A percentile compares a stretch with the other conserved stretches of the same genome.
Conservation (phyloP, 2,888 invertebrate species). For the Pilophorus perplexus region DNA sequence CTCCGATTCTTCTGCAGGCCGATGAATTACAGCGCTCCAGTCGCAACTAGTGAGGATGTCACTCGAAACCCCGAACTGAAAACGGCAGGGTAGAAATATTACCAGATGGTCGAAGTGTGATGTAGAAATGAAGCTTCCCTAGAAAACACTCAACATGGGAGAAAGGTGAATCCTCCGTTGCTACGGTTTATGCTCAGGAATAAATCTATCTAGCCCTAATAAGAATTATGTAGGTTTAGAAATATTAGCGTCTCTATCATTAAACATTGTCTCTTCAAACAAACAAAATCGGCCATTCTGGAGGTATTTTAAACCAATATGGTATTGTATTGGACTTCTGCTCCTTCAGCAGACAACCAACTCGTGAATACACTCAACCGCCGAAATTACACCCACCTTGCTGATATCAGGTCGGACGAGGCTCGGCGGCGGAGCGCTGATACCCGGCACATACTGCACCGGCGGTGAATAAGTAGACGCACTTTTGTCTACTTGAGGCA, state of each 20-base stretch:
- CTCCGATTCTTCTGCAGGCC: constrained; percentile 58
- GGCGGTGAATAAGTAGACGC: constrained; percentile 47
- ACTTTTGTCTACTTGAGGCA: constrained; percentile 51
- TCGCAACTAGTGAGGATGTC: constrained; percentile 51
- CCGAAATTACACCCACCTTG: constrained; percentile 33
- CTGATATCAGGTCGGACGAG: constrained; percentile 43
- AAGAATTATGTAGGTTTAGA: too few relatives aligned
- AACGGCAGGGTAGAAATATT: constrained; percentile 20
- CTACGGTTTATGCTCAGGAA: too few relatives aligned
- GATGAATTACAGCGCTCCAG: constrained; percentile 52
- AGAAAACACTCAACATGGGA: too few relatives aligned
- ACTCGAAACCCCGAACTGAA: constrained; percentile 46
- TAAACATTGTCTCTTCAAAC: too few relatives aligned
- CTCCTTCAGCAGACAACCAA: too few relatives aligned
- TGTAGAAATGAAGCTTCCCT: background rate
- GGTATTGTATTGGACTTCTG: too few relatives aligned
- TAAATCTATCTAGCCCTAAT: too few relatives aligned
- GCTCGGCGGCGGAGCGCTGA: constrained; percentile 24
- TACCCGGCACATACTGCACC: constrained; percentile 46
- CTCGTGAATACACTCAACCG: background rate
- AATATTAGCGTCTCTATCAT: too few relatives aligned
- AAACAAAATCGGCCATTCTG: too few relatives aligned
- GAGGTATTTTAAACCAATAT: too few relatives aligned
- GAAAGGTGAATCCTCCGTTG: too few relatives aligned
- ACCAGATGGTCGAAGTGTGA: too few relatives aligned